These are phyloP conservation scores for Sinocyclocheilus grahami DNA, from an alignment of 2,113 vertebrate genomes.

Conservation along the genomic window DNA sequence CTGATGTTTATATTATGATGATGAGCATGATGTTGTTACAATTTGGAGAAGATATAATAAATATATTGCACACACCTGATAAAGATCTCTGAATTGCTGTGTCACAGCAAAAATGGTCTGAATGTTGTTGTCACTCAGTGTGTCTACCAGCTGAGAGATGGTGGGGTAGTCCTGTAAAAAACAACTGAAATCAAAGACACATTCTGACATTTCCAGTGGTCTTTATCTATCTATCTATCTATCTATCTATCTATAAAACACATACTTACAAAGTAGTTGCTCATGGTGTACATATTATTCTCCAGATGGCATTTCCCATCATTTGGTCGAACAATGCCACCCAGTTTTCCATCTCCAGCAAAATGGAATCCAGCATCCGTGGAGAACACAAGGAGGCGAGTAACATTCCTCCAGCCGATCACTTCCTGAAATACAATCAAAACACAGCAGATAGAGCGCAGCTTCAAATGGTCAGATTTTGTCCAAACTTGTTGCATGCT, in stretches of 20 bases:
- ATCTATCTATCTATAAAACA: background rate
- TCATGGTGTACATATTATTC: slow-evolving; percentile 92
- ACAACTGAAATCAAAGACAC: background rate
- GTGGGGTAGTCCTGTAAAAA: slow-evolving; percentile 90
- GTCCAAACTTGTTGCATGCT: background rate
- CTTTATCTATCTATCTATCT: background rate
- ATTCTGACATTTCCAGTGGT: background rate
- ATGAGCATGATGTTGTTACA: background rate
- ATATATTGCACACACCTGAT: slow-evolving; percentile 79
- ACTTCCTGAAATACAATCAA: slow-evolving; percentile 54
- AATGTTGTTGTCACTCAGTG: slow-evolving; percentile 95
- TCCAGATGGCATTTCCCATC: slow-evolving; percentile 94
- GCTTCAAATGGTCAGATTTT: background rate
- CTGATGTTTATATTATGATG: background rate
- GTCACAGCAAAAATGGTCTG: slow-evolving; percentile 98
- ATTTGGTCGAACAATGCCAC: slow-evolving; percentile 94
- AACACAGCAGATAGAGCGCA: background rate
- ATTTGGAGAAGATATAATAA: background rate
- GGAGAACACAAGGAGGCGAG: slow-evolving; percentile 93
- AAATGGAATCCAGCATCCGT: slow-evolving; percentile 98
- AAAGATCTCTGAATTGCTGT: slow-evolving; percentile 90
- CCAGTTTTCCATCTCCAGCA: slow-evolving; percentile 95
- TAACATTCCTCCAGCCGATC: slow-evolving; percentile 97
- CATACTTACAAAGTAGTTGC: slow-evolving; percentile 91
- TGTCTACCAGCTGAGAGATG: slow-evolving; percentile 95